Percentiles rank a stretch among this genome's conserved stretches.
These are phyloP conservation scores for Balanococcus diminutus DNA, from an alignment of 2,888 invertebrate species.

Conservation along the genomic window DNA sequence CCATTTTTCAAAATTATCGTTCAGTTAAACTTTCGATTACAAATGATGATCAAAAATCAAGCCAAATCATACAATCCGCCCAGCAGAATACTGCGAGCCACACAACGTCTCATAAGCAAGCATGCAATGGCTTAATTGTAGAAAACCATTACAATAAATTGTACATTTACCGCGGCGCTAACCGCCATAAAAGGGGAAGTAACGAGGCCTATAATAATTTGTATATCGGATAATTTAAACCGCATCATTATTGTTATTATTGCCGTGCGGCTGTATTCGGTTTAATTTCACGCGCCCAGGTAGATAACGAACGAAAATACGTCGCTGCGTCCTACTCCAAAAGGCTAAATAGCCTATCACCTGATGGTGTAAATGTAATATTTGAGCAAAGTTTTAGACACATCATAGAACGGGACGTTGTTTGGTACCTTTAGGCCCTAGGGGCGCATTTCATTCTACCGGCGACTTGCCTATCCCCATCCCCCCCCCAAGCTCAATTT, in stretches of 20 bases:
- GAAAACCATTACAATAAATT: conserved; percentile 20
- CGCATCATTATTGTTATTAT: conserved; percentile 34
- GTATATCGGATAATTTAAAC: conserved; percentile 24
- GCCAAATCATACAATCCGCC: too few relatives aligned
- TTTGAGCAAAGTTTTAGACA: conserved; percentile 17
- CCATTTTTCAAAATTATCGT: too few relatives aligned
- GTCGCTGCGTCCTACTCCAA: too few relatives aligned
- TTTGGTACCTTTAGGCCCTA: background rate
- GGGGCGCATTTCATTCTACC: conserved; percentile 26
- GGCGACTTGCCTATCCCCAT: background rate
- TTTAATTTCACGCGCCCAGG: conserved; percentile 20
- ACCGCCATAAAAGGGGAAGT: conserved; percentile 1
- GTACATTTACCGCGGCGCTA: background rate
- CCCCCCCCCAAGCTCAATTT: background rate
- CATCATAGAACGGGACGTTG: background rate
- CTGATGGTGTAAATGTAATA: conserved; percentile 11
- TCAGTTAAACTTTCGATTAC: too few relatives aligned
- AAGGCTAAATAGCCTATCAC: conserved; percentile 9
- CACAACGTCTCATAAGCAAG: too few relatives aligned
- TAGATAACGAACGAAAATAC: background rate
- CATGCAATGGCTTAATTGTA: conserved; percentile 22
- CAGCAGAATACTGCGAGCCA: too few relatives aligned
- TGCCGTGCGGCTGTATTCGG: background rate
- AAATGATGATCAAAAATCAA: too few relatives aligned
- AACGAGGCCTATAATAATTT: conserved; percentile 37